Evolutionary conservation across 2,113 vertebrate species (phyloP).

Genomic region (Leptosomus discolor): DNA sequence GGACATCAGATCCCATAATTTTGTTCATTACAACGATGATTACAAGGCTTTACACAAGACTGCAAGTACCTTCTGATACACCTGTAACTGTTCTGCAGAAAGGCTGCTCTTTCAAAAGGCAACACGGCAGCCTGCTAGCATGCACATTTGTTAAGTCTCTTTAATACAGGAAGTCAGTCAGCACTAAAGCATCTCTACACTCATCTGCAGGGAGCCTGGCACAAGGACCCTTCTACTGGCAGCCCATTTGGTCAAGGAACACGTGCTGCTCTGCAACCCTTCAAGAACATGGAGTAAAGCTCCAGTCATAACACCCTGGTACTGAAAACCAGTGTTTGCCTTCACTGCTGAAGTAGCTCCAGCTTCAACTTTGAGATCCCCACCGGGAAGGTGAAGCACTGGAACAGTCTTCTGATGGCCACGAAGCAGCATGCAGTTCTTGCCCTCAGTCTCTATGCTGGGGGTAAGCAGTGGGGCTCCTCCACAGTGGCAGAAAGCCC

Average conservation of each 20-base stretch:
- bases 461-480: background rate
- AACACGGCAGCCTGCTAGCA: background rate
- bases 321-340: background rate
- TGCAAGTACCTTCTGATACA: background rate
- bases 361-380: background rate
- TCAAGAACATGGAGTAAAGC: background rate
- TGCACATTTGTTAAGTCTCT: background rate
- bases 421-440: background rate
- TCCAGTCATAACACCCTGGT: accelerated
- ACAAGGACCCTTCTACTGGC: background rate
- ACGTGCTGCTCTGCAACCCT: background rate
- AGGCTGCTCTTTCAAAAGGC: background rate
- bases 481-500: background rate
- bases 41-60: background rate
- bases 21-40: background rate
- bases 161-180: background rate
- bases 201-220: background rate
- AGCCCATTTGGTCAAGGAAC: background rate
- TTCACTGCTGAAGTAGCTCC: background rate
- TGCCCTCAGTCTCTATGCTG: background rate
- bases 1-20: background rate
- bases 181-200: background rate
- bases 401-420: background rate
- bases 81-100: background rate
- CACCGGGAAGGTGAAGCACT: background rate